Evolutionary conservation across 2,888 invertebrate genomes (phyloP).

Genomic region (Eilema caniola): DNA sequence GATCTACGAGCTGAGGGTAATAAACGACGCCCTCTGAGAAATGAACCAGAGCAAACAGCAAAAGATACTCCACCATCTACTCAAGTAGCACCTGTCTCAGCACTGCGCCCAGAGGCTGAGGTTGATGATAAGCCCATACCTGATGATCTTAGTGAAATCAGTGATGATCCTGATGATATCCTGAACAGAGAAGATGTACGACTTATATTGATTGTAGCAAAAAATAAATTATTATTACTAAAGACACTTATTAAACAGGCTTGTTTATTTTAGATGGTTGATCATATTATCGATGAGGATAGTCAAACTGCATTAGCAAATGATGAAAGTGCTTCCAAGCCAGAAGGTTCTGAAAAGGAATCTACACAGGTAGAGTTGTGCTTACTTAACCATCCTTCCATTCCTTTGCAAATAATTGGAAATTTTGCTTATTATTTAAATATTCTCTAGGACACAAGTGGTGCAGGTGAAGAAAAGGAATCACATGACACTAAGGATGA

Average conservation of each 20-base stretch:
- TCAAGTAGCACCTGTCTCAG: slow-evolving; percentile 61
- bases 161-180: slow-evolving; percentile 96
- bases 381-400: no score
- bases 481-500: slow-evolving; percentile 88
- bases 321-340: slow-evolving; percentile 69
- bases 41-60: slow-evolving; percentile 68
- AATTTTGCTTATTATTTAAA: not conserved
- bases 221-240: no score
- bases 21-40: slow-evolving; percentile 75
- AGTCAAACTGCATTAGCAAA: slow-evolving; percentile 69
- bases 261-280: slow-evolving; percentile 69
- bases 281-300: slow-evolving; percentile 78
- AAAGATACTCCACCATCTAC: slow-evolving; percentile 73
- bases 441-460: slow-evolving; percentile 75
- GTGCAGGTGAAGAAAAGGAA: slow-evolving; percentile 77
- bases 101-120: slow-evolving; percentile 74
- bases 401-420: not conserved
- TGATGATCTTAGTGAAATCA: slow-evolving; percentile 94
- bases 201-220: not conserved
- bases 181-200: slow-evolving; percentile 91
- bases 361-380: slow-evolving; percentile 70
- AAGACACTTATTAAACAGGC: not conserved
- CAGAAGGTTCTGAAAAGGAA: slow-evolving; percentile 76
- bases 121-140: slow-evolving; percentile 86
- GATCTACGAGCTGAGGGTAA: slow-evolving; percentile 71